Base-by-base conservation (phyloP, 2,113 vertebrate species). In the Actenoides hombroni region DNA sequence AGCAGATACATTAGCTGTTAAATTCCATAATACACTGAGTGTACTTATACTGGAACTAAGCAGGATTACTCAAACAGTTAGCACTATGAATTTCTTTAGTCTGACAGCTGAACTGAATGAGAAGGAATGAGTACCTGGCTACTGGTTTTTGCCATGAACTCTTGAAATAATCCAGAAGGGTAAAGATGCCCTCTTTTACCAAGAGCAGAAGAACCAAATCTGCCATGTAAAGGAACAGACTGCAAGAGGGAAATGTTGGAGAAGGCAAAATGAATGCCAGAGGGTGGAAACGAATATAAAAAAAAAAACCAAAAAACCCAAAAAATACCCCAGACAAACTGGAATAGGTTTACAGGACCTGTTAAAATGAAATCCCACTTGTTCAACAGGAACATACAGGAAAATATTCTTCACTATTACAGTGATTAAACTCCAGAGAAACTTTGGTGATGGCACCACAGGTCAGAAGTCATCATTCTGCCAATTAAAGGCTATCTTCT, bases 211-310 rank as follows among this genome's bases (percentile, higher is more conserved):
- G 14, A 56, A 31, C 5, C 29, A 48, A 23, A 77, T 5, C 60
- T 59, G 46, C 29, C 5, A 0, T 2, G 3, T 7, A 40, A 92
- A 77, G 15, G 6, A 83, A 77, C 16, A 71, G 19, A n/a, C 0
- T 21, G 12, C 48, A 51, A 39, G 59, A 87, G 48, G 25, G 13
- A 51, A 91, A 16, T 1, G 4, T 2, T 54, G n/a, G 16, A 20
- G 10, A 75, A 69, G 29, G 35, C 35, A 6, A 82, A 71, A 33
- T 4, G 25, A 75, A 8, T 6, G 4, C 70, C 70, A 19, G 11
- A 83, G 40, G 8, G 12, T 31, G 24, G 81, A 75, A 87, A 39
- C 8, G 14, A 42, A 42, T 42, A 42, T 42, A 40, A 40, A 16
- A 42, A 42, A 42, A 42, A 42, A 42, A 42, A 6, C 11, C 13